Evolutionary conservation across 2,113 vertebrate species (phyloP), one percentile per base, ranked within the genome.

Genomic region (Mionectes macconnelli): DNA sequence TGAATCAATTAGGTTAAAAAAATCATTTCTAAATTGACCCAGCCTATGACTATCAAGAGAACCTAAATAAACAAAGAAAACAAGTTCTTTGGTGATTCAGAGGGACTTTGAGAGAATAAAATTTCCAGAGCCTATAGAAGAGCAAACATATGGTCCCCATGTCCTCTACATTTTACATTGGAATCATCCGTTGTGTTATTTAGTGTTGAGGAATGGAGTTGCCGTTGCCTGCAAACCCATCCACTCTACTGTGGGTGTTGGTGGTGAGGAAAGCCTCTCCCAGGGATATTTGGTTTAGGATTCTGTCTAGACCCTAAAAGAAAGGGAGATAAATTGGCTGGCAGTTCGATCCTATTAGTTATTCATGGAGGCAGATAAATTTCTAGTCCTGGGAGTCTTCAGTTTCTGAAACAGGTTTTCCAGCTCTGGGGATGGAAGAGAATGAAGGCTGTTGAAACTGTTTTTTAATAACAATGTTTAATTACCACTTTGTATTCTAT

Each of bases 191-290:
- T 12, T 69, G 17, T 30, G 12, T 27, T 30, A 47, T 60, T 84
- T 74, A 25, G n/a, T 50, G 13, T 21, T 68, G 30, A 55, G 28
- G 59, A 64, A 52, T 39, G 14, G 8, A 21, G 23, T 42, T 64
- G 10, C 4, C 15, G 25, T 56, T 14, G 0, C 13, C 15, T 73
- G 22, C 19, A 70, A 25, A 90, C 35, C 11, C 7, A 12, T 37
- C 25, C 15, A 4, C 14, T 14, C 3, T 5, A 3, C 8, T 17
- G 5, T 1, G 3, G 8, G 3, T 37, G 5, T 49, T 37, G 45
- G 33, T 50, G 10, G 6, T 18, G 19, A 63, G 52, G n/a, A 35
- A 80, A 63, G 63, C 63, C 7, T 59, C 31, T 45, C 24, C 20
- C 11, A 44, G 30, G 3, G 44, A 40, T 63, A 17, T 67, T 78